A percentile compares a stretch with the other conserved stretches of the same genome.
Evolutionary conservation across 2,797 vertebrate genomes (phyloP).

Genomic region (Microhierax caerulescens): DNA sequence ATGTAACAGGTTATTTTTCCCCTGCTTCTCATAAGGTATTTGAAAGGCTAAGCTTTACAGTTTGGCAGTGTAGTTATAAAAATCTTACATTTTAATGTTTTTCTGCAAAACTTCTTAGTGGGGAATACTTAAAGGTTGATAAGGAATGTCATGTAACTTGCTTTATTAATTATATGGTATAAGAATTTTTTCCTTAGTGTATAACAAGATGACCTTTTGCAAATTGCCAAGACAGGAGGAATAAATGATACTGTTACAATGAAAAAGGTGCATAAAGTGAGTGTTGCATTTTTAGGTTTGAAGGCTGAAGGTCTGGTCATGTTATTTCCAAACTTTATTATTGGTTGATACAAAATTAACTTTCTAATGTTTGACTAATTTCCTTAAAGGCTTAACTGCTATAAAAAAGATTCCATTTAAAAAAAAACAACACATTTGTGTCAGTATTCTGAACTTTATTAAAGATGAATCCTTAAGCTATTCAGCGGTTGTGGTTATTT

Average conservation of each 20-base stretch:
- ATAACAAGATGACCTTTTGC: constrained; percentile 4
- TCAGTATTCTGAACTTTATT: neutral
- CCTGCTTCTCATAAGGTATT: neutral
- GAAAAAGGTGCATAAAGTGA: neutral
- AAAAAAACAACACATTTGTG: neutral
- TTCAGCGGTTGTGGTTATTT: neutral
- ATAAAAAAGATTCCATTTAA: neutral
- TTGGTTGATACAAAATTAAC: neutral
- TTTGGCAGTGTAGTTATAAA: neutral
- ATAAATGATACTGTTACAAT: neutral
- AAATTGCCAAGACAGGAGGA: neutral
- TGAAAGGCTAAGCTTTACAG: neutral
- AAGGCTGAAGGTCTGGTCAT: neutral
- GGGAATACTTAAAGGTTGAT: neutral
- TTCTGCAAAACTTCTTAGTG: neutral
- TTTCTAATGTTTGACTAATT: neutral
- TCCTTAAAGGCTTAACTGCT: neutral
- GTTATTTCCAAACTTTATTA: neutral
- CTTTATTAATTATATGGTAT: neutral
- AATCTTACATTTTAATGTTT: neutral
- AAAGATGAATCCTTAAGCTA: neutral
- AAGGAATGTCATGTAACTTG: neutral
- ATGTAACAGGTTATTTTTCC: neutral
- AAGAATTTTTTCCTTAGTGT: neutral
- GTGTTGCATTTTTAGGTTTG: neutral